Conservation (phyloP, 2,113 vertebrate species). For the Otus sunia region DNA sequence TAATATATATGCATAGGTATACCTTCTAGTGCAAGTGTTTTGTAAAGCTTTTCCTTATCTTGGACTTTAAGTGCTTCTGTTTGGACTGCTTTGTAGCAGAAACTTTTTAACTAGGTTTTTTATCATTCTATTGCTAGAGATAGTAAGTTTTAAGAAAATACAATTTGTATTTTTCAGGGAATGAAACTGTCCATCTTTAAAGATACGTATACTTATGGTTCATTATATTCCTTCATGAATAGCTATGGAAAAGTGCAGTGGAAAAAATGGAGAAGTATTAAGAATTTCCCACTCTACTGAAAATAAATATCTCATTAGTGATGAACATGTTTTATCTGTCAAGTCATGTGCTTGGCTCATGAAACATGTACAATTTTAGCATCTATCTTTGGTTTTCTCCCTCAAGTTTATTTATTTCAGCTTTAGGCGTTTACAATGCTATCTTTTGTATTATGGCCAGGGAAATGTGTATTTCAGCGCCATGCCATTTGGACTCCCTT, state of each 20-base stretch:
- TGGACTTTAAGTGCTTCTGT: background rate
- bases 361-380: background rate
- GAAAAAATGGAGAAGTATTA: background rate
- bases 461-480: background rate
- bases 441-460: background rate
- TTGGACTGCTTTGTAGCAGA: background rate
- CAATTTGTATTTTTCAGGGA: accelerated
- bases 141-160: background rate
- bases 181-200: background rate
- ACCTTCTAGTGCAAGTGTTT: background rate
- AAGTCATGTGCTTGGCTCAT: background rate
- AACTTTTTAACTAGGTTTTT: background rate
- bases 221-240: background rate
- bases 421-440: background rate
- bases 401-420: background rate
- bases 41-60: background rate
- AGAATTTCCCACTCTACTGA: background rate
- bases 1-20: background rate
- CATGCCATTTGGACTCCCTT: background rate
- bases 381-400: background rate
- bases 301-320: background rate
- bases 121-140: background rate
- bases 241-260: background rate
- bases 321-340: background rate
- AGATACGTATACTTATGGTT: background rate